Percentiles rank a stretch among this genome's conserved stretches.
These are phyloP conservation scores for Leucoraja ocellata DNA, from an alignment of 2,797 vertebrate genomes.

Conservation along the genomic window DNA sequence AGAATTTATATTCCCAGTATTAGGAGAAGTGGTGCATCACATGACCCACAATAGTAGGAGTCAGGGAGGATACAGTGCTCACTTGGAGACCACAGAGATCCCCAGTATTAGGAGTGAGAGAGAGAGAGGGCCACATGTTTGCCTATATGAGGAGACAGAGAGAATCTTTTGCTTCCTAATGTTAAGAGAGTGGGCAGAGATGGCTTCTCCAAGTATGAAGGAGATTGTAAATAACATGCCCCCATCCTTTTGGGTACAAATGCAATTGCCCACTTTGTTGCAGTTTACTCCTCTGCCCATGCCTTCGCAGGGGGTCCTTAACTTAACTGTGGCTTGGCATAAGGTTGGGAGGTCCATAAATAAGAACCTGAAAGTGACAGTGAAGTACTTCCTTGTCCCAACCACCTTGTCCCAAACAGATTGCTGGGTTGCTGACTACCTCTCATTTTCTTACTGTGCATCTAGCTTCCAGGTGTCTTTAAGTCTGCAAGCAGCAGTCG, in stretches of 20 bases:
- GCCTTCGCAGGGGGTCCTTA: too few species aligned
- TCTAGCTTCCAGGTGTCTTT: background rate
- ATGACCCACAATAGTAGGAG: background rate
- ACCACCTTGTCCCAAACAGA: too few species aligned
- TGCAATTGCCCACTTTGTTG: background rate
- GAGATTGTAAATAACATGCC: background rate
- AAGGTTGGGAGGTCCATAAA: background rate
- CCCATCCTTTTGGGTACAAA: background rate
- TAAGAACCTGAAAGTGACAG: background rate
- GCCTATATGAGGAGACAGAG: background rate
- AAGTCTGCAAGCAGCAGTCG: background rate
- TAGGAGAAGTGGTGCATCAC: background rate
- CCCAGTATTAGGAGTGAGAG: background rate
- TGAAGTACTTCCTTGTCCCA: background rate
- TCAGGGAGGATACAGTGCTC: background rate
- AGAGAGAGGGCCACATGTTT: background rate
- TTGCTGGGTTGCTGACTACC: background rate
- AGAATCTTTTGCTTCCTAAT: background rate
- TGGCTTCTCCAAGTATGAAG: background rate
- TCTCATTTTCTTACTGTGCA: background rate
- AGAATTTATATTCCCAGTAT: background rate
- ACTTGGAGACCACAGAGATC: background rate
- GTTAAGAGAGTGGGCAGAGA: background rate
- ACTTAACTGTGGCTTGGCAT: background rate
- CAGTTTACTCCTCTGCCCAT: too few species aligned